Evolutionary conservation across 2,888 invertebrate genomes (phyloP), one percentile per base, ranked within the genome.

Genomic region (Cerceris ruficornis): DNA sequence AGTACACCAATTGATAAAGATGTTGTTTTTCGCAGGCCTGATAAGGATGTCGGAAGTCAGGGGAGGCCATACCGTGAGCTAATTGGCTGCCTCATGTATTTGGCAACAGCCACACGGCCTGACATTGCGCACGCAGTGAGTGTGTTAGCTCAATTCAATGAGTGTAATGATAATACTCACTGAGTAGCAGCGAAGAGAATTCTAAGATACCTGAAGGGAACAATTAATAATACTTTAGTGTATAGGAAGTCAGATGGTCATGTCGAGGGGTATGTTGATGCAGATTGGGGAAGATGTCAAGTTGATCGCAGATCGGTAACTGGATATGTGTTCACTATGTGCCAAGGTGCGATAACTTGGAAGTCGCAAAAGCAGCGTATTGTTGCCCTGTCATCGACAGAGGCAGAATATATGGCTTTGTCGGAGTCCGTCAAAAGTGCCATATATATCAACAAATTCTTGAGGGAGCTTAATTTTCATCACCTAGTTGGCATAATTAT

Each of bases 41-140:
- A 5, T 5, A 7, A 14, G n/a, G 42, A 17, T 13, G 17, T 4
- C 0, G 55, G 28, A 6, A 15, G 9, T 11, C 6, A 55, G 43
- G 14, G 14, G 11, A 13, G 8, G 11, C 43, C 52, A 1, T 60
- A 54, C 13, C 9, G 60, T 5, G 69, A 64, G 42, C 13, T 70
- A 0, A 15, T 70, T 0, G 59, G 59, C 5, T n/a, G 49, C 2
- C 52, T 68, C 4, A 68, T 55, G 52, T 68, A 68, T 9, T 15
- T 68, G 9, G 41, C 52, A 9, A 41, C 50, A 1, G 59, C 50
- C 0, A 68, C 58, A 1, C 11, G 68, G 7, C 52, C 52, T 4
- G 68, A 68, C 0, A 68, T 68, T 2, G 50, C 58, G 14, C 49
- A 58, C 7, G 50, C 50, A 2, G 50, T 68, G 5, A 68, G 59